Evolutionary conservation across 1,140 invertebrate species (phyloP), one percentile per base, ranked within the genome.

Genomic region (Drosophila guanche): DNA sequence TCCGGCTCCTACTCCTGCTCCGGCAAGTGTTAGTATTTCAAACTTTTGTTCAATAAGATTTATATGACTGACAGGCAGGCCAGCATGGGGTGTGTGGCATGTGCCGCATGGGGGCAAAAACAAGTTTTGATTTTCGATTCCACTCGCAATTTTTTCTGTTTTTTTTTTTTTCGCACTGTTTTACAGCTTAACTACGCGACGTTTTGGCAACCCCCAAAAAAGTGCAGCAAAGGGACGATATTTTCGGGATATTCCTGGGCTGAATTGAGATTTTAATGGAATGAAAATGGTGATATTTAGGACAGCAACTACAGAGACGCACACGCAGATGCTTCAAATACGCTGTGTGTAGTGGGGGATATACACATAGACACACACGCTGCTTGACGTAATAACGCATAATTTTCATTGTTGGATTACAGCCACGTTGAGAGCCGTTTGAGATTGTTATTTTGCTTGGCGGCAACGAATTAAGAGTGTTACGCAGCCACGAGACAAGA

Each of bases 31-130:
- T 69, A 76, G 72, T 73, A 72, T 85, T 85, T 86, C 48, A 67
- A 86, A 85, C 57, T 86, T 85, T 86, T 73, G 60, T 71, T 77
- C 73, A 66, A 73, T 70, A 86, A 80, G 81, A 81, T 86, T 81
- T 86, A 77, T 77, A 51, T 74, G 77, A 84, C 61, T 84, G 79
- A 77, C 81, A 85, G 63, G 46, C n/a, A 46, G 46, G 23, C 55
- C 48, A n/a, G 41, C 63, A 51, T 4, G 33, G 33, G 7, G 0
- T 12, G 33, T 10, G 33, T 10, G 33, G 33, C 33, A 37, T 37
- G 33, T 37, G 33, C 41, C 33, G 62, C 14, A 41, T 48, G 16
- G 48, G 45, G 43, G 22, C 54, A 68, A 63, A 68, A 69, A 63
- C 61, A 73, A 66, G 55, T 29, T 79, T 65, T 67, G 53, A 80